These are phyloP conservation scores for Urocitellus parryii DNA, from an alignment of 2,113 vertebrate genomes.

Conservation along the genomic window DNA sequence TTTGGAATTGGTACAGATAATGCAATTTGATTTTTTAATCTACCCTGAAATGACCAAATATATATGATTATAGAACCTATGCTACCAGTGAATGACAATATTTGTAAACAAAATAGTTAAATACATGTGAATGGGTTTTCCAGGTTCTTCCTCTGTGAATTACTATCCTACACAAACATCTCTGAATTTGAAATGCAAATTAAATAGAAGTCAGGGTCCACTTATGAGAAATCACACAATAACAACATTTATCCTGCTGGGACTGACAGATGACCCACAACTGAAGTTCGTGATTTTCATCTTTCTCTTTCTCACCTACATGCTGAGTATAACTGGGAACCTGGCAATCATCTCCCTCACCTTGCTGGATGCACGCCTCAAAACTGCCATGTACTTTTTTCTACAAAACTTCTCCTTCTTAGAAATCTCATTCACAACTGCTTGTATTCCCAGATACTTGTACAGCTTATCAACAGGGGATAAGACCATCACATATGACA, in stretches of 20 bases:
- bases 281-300: constrained; percentile 54
- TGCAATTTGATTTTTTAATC: not conserved
- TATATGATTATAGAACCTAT: not conserved
- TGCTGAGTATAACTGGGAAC: constrained; percentile 60
- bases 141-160: not conserved
- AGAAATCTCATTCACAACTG: constrained; percentile 76
- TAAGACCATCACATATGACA: constrained; percentile 51
- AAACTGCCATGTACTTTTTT: constrained; percentile 78
- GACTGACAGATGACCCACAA: constrained; percentile 48
- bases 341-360: constrained; percentile 55
- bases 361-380: constrained; percentile 38
- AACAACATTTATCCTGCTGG: constrained; percentile 63
- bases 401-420: constrained; percentile 75
- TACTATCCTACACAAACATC: not conserved
- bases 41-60: not conserved
- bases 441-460: constrained; percentile 74
- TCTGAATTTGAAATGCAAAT: not conserved
- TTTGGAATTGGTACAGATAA: not conserved
- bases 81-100: not conserved
- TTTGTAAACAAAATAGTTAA: not conserved
- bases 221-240: constrained; percentile 58
- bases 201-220: not conserved
- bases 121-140: not conserved
- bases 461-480: constrained; percentile 53
- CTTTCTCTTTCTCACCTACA: constrained; percentile 56